These are phyloP conservation scores for Pyrochroa serraticornis DNA, from an alignment of 2,888 invertebrate species.

Conservation along the genomic window DNA sequence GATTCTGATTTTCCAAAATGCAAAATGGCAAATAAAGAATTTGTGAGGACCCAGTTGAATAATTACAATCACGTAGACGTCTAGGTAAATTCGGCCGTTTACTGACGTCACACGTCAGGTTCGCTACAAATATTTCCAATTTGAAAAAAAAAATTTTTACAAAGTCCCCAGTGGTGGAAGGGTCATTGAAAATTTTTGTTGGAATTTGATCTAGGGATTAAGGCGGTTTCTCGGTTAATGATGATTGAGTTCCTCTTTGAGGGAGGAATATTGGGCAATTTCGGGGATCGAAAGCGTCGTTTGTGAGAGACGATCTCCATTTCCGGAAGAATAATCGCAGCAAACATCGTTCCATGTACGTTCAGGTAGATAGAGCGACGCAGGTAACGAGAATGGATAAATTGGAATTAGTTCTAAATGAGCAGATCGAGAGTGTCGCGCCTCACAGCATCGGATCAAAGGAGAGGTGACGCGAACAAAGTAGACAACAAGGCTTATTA, in stretches of 20 bases:
- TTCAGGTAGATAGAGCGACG: conserved; percentile 25
- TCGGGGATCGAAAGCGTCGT: not conserved
- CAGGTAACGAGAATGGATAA: conserved; percentile 48
- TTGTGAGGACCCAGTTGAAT: too few species aligned
- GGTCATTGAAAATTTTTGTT: too few species aligned
- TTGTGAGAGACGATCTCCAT: conserved; percentile 24
- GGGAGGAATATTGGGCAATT: not conserved
- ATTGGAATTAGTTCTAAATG: conserved; percentile 54
- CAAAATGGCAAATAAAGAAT: too few species aligned
- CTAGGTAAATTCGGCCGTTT: too few species aligned
- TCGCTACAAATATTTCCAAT: too few species aligned
- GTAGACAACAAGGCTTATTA: conserved; percentile 53
- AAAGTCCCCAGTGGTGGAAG: too few species aligned
- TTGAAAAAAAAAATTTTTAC: too few species aligned
- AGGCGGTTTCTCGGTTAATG: too few species aligned
- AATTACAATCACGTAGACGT: too few species aligned
- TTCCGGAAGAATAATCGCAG: conserved; percentile 40
- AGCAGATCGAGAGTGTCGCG: conserved; percentile 46
- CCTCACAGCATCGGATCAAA: conserved; percentile 53
- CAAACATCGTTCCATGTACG: conserved; percentile 32
- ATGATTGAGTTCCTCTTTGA: not conserved
- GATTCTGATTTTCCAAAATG: too few species aligned
- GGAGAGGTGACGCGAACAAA: conserved; percentile 51
- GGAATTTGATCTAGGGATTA: not conserved
- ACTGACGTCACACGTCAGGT: too few species aligned